Evolutionary conservation across 1,140 invertebrate species (phyloP).

Genomic region (Neodiprion pinetum): DNA sequence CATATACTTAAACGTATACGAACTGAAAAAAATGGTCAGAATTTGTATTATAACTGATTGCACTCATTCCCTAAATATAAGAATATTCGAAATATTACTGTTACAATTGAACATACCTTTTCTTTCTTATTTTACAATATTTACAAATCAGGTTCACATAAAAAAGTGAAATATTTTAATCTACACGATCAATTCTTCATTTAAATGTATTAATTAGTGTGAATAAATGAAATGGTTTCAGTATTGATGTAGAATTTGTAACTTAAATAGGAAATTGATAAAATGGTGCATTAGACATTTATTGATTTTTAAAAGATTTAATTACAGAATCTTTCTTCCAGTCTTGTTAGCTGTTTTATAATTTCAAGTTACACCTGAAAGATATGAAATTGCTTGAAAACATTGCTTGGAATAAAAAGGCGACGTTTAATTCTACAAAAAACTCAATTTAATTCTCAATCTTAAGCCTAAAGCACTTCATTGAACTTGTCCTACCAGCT

Average conservation of each 20-base stretch:
- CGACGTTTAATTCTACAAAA: not conserved
- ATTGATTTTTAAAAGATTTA: no score
- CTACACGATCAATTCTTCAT: not conserved
- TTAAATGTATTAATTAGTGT: not conserved
- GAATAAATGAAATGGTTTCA: not conserved
- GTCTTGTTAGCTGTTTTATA: not conserved
- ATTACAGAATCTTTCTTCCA: not conserved
- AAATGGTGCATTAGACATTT: no score
- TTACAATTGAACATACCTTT: not conserved
- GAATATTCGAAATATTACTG: not conserved
- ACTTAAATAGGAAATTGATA: no score
- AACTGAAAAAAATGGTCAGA: not conserved
- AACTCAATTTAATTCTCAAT: not conserved
- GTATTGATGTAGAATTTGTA: no score
- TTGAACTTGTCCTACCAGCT: not conserved
- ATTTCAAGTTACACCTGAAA: not conserved
- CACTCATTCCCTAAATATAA: not conserved
- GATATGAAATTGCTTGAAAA: not conserved
- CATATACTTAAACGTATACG: no score
- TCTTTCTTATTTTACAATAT: not conserved
- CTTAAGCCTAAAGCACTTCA: not conserved
- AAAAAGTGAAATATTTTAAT: not conserved
- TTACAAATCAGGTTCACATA: no score
- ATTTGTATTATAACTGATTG: not conserved
- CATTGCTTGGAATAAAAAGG: not conserved